phyloP scores from a whole-genome alignment of 2,797 vertebrate species.

The Crax fasciolata region DNA sequence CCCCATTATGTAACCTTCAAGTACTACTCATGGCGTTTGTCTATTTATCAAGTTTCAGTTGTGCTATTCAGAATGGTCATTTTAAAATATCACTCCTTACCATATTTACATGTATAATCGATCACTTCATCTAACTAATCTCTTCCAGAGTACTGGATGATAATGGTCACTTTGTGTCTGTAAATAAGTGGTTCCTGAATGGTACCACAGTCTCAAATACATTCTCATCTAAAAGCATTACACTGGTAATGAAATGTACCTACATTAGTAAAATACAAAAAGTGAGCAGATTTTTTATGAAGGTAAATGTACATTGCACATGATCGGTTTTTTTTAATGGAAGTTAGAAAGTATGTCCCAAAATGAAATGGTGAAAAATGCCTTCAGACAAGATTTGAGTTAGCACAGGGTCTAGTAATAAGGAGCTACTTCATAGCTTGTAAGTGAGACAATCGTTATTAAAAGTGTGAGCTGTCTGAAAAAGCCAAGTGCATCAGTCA shows the following conservation, averaged over 20 bases:
- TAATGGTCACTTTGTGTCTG: neutral
- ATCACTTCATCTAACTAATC: neutral
- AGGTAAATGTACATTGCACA: neutral
- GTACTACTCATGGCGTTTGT: neutral
- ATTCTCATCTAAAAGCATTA: neutral
- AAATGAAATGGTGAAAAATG: neutral
- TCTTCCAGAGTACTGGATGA: neutral
- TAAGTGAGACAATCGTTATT: neutral
- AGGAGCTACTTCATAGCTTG: neutral
- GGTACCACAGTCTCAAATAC: neutral
- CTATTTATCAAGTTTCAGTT: neutral
- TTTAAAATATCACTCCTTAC: neutral
- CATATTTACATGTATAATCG: neutral
- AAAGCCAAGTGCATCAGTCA: constrained; percentile 31
- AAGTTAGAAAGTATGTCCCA: neutral
- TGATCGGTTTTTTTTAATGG: neutral
- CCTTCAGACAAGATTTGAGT: neutral
- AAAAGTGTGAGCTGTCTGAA: constrained; percentile 20
- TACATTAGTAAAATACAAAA: neutral
- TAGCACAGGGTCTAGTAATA: neutral
- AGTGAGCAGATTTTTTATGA: neutral
- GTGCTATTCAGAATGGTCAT: neutral
- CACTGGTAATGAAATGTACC: neutral
- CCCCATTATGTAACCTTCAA: neutral
- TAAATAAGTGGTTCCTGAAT: neutral